phyloP scores from a whole-genome alignment of 1,140 invertebrate species.

The Tetramorium parvispinum region DNA sequence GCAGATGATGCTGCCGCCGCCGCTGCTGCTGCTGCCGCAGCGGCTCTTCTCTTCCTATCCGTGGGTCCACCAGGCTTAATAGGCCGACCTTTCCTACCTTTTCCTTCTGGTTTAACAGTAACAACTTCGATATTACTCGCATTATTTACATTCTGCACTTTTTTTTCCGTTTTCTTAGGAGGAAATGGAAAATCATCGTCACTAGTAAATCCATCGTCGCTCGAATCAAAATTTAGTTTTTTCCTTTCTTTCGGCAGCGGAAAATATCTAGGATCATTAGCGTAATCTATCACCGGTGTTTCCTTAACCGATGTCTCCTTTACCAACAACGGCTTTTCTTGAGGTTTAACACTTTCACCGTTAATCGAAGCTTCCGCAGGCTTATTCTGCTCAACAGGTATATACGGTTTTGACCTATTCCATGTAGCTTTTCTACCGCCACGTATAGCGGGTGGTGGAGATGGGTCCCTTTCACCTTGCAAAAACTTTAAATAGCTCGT shows the following conservation, averaged over 20 bases:
- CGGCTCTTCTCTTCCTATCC: slow-evolving; percentile 86
- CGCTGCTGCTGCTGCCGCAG: slow-evolving; percentile 84
- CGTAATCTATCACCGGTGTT: slow-evolving; percentile 81
- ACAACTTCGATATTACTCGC: slow-evolving; percentile 76
- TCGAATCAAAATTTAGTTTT: slow-evolving; percentile 88
- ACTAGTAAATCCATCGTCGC: slow-evolving; percentile 88
- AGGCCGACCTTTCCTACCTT: slow-evolving; percentile 82
- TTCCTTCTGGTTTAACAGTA: slow-evolving; percentile 73
- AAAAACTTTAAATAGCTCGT: slow-evolving; percentile 94
- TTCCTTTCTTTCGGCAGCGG: slow-evolving; percentile 91
- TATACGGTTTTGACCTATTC: slow-evolving; percentile 86
- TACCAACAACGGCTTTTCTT: slow-evolving; percentile 68
- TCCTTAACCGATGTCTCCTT: slow-evolving; percentile 72
- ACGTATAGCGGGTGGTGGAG: slow-evolving; percentile 89
- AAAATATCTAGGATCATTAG: slow-evolving; percentile 90
- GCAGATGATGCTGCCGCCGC: slow-evolving; percentile 65
- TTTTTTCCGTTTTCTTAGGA: slow-evolving; percentile 81
- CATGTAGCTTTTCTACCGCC: slow-evolving; percentile 89
- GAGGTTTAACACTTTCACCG: slow-evolving; percentile 65
- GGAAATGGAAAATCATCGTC: slow-evolving; percentile 89
- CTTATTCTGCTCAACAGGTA: slow-evolving; percentile 76
- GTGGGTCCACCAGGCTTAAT: slow-evolving; percentile 84
- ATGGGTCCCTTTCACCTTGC: slow-evolving; percentile 92
- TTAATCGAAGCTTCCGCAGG: slow-evolving; percentile 67
- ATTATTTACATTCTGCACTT: slow-evolving; percentile 78